These are phyloP conservation scores for Atlantisia rogersi DNA, from an alignment of 2,113 vertebrate genomes.

Conservation along the genomic window DNA sequence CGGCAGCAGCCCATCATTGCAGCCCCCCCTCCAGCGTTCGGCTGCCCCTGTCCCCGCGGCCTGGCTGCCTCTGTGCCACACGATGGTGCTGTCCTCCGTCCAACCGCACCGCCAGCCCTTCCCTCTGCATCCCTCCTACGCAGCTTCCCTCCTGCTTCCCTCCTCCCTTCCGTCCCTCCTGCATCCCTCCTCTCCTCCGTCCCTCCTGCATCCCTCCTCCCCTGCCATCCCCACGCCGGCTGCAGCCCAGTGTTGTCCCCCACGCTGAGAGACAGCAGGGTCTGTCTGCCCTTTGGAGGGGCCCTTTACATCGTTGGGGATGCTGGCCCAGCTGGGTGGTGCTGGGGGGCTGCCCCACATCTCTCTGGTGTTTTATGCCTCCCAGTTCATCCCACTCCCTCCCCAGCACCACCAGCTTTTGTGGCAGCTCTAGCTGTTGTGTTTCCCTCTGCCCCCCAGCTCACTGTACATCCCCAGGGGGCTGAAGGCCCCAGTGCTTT, in stretches of 20 bases:
- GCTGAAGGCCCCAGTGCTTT: neutral
- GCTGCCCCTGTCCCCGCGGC: neutral
- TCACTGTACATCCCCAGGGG: neutral
- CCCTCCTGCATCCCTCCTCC: neutral
- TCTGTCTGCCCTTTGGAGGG: neutral
- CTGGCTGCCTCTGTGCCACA: neutral
- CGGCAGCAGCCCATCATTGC: neutral
- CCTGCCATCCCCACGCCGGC: neutral
- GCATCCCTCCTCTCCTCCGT: neutral
- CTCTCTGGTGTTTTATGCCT: neutral
- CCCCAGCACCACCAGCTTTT: neutral
- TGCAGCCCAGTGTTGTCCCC: neutral
- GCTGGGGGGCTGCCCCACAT: neutral
- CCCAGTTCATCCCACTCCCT: neutral
- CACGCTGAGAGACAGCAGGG: neutral
- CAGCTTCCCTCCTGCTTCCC: neutral
- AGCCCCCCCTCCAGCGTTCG: neutral
- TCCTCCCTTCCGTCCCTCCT: neutral
- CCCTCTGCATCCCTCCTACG: neutral
- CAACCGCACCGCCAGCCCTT: neutral
- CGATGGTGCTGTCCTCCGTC: slow-evolving; percentile 57
- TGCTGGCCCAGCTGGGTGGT: neutral
- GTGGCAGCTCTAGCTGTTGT: neutral
- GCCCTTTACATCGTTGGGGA: fast-evolving
- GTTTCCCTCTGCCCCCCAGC: neutral